Evolutionary conservation across 2,888 invertebrate genomes (phyloP).

Genomic region (Lucinisca nassula): DNA sequence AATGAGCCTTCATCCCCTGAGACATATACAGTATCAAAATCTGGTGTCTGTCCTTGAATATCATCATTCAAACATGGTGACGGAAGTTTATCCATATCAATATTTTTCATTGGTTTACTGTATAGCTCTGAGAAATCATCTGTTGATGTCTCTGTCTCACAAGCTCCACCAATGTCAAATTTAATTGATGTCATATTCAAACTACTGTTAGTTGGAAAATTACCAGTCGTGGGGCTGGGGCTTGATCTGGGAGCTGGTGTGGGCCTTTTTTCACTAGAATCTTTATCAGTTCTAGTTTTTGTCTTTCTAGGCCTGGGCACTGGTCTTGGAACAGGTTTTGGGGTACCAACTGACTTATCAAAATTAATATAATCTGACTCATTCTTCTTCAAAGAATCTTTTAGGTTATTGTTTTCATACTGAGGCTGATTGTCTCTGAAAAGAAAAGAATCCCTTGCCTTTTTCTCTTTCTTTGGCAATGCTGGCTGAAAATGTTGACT

Average conservation of each 20-base stretch:
- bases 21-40: neutral
- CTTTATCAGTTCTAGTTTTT: neutral
- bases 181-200: neutral
- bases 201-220: neutral
- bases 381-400: neutral
- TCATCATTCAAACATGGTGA: constrained; percentile 2
- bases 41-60: neutral
- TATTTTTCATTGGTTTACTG: constrained; percentile 28
- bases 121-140: constrained; percentile 19
- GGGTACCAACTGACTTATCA: neutral
- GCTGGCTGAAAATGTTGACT: constrained; percentile 1
- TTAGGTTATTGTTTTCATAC: neutral
- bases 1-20: neutral
- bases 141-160: constrained; percentile 52
- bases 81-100: constrained; percentile 3
- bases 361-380: neutral
- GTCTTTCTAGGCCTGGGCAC: constrained; percentile 28
- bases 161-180: constrained; percentile 39
- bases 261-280: constrained; percentile 25
- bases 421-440: constrained; percentile 12
- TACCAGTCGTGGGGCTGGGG: constrained; percentile 1
- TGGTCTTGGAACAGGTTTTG: constrained; percentile 36
- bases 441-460: constrained; percentile 20
- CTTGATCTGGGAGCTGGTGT: constrained; percentile 37
- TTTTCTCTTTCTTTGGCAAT: constrained; percentile 39